Conservation (phyloP, 2,888 invertebrate species). For the Galeruca laticollis region DNA sequence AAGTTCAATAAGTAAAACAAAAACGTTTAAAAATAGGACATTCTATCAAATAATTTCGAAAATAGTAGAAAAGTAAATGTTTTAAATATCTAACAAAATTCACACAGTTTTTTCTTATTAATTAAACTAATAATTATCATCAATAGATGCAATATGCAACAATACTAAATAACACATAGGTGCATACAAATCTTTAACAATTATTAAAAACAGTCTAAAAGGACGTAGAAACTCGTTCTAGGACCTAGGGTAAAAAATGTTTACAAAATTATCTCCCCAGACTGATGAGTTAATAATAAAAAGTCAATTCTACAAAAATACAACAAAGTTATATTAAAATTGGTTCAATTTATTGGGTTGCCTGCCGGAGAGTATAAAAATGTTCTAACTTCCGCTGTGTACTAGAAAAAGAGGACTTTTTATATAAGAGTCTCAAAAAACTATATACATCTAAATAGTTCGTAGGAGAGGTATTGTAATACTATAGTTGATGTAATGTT, state of each 20-base stretch:
- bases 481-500: too few species aligned
- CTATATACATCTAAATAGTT: too few species aligned
- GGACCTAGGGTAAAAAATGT: slow-evolving; percentile 20
- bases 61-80: slow-evolving; percentile 31
- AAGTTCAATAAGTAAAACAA: slow-evolving; percentile 23
- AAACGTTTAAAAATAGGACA: slow-evolving; percentile 35
- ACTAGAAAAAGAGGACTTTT: too few species aligned
- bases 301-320: not conserved
- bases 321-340: not conserved
- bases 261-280: not conserved
- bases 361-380: too few species aligned
- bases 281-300: not conserved
- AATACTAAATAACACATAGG: slow-evolving; percentile 47
- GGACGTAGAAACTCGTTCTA: slow-evolving; percentile 8
- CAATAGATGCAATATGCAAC: slow-evolving; percentile 47
- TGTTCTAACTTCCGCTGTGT: too few species aligned
- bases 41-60: slow-evolving; percentile 18
- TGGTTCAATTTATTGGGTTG: too few species aligned
- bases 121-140: slow-evolving; percentile 9
- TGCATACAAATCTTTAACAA: slow-evolving; percentile 47
- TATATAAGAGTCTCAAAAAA: too few species aligned
- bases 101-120: not conserved
- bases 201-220: slow-evolving; percentile 39
- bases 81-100: slow-evolving; percentile 40
- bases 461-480: too few species aligned